Conservation (phyloP, 2,797 vertebrate genomes). For the Lacerta bilineata region DNA sequence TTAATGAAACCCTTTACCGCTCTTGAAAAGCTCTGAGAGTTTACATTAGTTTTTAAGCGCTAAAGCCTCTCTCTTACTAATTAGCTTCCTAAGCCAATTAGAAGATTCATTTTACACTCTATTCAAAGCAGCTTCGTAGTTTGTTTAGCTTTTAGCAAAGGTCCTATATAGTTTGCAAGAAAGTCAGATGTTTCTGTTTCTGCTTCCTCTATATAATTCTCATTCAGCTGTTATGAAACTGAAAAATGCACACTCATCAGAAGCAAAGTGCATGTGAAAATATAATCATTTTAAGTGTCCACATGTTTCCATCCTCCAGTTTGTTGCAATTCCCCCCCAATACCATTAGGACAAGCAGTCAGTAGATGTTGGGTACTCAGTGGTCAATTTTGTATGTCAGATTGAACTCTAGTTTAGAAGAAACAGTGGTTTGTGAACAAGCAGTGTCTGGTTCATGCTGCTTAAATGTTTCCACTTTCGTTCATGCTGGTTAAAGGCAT, state of each 20-base stretch:
- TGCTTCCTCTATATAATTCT: background rate
- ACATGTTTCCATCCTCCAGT: background rate
- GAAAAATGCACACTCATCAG: background rate
- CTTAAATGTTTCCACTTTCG: no score
- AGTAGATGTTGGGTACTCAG: no score
- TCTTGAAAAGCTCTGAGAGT: slow-evolving; percentile 46
- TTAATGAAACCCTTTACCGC: slow-evolving; percentile 44
- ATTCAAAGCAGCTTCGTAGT: slow-evolving; percentile 45
- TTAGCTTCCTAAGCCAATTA: slow-evolving; percentile 51
- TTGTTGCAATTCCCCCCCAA: background rate
- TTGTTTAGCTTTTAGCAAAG: slow-evolving; percentile 40
- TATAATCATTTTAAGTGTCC: background rate
- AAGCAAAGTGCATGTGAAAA: background rate
- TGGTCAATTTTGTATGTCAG: no score
- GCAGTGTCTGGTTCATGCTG: no score
- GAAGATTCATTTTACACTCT: slow-evolving; percentile 41
- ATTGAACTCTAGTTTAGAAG: no score
- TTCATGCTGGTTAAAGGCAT: no score
- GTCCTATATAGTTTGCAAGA: background rate
- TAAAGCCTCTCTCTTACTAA: slow-evolving; percentile 43
- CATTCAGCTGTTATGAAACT: background rate
- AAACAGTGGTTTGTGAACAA: no score
- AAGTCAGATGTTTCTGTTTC: background rate
- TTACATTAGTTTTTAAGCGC: slow-evolving; percentile 60
- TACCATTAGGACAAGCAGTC: background rate